These are phyloP conservation scores for Sarcophaga bullata DNA, from an alignment of 1,140 invertebrate genomes.

Conservation along the genomic window DNA sequence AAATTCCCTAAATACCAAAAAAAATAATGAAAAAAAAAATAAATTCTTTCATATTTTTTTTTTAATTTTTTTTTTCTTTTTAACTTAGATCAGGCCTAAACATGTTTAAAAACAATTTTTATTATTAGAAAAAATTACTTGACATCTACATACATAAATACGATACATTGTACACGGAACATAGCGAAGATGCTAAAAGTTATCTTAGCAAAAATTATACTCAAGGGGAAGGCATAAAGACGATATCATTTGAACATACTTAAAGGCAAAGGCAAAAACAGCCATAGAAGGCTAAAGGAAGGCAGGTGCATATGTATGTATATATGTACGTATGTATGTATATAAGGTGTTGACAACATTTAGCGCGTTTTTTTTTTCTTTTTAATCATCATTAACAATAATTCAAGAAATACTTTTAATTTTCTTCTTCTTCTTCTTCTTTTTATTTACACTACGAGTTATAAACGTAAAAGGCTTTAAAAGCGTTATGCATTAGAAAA, in stretches of 20 bases:
- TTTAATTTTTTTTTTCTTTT: not conserved
- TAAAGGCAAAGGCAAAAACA: too few species aligned
- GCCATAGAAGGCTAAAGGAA: too few species aligned
- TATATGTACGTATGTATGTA: too few species aligned
- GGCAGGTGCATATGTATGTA: too few species aligned
- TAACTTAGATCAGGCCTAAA: not conserved
- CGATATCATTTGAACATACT: too few species aligned
- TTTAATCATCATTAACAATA: slow-evolving; percentile 66
- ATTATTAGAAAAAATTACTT: slow-evolving; percentile 34
- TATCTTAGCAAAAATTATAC: not conserved
- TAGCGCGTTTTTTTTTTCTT: slow-evolving; percentile 37
- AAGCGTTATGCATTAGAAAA: not conserved
- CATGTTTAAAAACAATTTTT: slow-evolving; percentile 25
- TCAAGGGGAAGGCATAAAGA: not conserved
- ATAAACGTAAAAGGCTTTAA: slow-evolving; percentile 15
- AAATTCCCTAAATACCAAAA: slow-evolving; percentile 24
- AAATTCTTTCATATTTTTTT: not conserved
- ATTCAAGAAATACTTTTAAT: slow-evolving; percentile 65
- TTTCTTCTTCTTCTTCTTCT: slow-evolving; percentile 46
- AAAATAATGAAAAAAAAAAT: not conserved
- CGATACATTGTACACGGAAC: not conserved
- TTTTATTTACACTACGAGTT: not conserved
- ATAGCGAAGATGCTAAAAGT: not conserved
- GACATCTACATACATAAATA: not conserved
- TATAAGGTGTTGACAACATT: slow-evolving; percentile 15